Base-by-base conservation (phyloP, 1,140 invertebrate genomes). In the Parasteatoda tepidariorum region DNA sequence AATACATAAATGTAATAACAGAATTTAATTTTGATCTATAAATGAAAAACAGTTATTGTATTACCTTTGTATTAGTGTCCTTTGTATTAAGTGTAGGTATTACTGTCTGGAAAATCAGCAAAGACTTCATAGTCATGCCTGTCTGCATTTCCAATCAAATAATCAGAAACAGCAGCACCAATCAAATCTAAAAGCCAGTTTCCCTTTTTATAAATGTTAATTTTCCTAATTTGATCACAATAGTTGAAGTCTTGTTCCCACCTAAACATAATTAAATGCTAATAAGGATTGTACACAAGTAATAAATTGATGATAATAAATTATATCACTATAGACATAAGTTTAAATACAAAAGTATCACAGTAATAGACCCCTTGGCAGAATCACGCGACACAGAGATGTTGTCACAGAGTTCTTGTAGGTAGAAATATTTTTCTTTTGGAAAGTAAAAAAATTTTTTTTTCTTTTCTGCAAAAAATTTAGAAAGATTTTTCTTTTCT, bases 71-170 rank as follows among this genome's bases (percentile, higher is more conserved):
- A 3, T 85, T 92, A 91, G 92, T 95, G 90, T 98, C 98, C 30
- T 95, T 97, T 92, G 98, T 98, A 87, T 98, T 97, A 18, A 97
- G 89, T 24, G 98, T 87, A 28, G 64, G 97, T 91, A 79, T 92
- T 92, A 85, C 93, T 92, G 87, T 94, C 92, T 15, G 89, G 88
- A 55, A 90, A 88, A 86, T 89, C 89, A 48, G 89, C 88, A 67
- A 95, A 91, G 3, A 93, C 92, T 90, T 98, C 96, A 87, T 96
- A 97, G 88, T 95, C 94, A 91, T 98, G 96, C 22, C 97, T 90
- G 89, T 98, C 97, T 1, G 96, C 97, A 90, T 98, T 98, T 88
- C 96, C 95, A 88, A 97, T 94, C 2, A 98, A 90, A 89, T 96
- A 98, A 90, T 98, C 97, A 88, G 98, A 97, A 84, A 98, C 93